A percentile compares a stretch with the other conserved stretches of the same genome.
These are phyloP conservation scores for Plecotus auritus DNA, from an alignment of 2,113 vertebrate species.

Conservation along the genomic window DNA sequence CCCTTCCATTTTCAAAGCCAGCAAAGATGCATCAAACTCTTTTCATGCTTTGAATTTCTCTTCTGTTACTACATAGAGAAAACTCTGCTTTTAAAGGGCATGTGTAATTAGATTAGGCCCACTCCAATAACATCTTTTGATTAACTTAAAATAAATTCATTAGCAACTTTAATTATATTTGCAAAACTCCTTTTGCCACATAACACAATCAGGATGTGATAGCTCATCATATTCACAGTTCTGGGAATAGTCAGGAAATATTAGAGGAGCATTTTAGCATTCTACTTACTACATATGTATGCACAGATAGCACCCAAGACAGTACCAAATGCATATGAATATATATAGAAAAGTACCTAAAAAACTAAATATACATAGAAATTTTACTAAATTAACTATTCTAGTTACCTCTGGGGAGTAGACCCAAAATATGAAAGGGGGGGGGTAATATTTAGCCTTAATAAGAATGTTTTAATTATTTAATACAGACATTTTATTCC, in stretches of 20 bases:
- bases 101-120: neutral
- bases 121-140: constrained; percentile 29
- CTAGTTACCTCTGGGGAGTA: neutral
- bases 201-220: neutral
- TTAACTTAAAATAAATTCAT: constrained; percentile 40
- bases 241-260: neutral
- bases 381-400: neutral
- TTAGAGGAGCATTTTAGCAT: neutral
- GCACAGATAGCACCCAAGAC: neutral
- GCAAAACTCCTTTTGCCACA: constrained; percentile 33
- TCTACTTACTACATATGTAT: neutral
- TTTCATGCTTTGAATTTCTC: neutral
- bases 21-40: neutral
- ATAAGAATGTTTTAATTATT: neutral
- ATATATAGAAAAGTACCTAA: neutral
- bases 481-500: neutral
- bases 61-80: constrained; percentile 5
- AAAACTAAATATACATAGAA: neutral
- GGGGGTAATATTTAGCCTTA: neutral
- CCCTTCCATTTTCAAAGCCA: neutral
- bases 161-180: constrained; percentile 48
- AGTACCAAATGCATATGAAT: neutral
- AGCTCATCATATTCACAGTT: constrained; percentile 1
- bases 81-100: constrained; percentile 18
- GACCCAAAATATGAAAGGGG: neutral